Evolutionary conservation across 2,888 invertebrate genomes (phyloP), one percentile per base, ranked within the genome.

Genomic region (Melolontha melolontha): DNA sequence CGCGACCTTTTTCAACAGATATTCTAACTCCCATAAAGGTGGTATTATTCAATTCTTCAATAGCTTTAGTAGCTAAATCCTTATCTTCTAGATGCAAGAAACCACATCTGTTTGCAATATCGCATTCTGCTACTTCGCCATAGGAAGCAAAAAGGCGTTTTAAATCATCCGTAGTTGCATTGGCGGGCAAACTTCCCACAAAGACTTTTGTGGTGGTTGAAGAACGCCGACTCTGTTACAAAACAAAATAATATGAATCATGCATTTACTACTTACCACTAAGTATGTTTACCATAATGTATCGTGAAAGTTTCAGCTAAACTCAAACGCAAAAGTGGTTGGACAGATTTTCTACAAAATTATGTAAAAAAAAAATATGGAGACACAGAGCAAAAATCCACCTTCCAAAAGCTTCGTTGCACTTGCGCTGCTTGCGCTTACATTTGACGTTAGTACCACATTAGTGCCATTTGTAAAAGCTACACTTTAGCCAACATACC

Each of bases 61-160:
- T 94, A 0, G 96, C 95, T 66, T 90, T 89, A 51, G 90, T 87
- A 2, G 96, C 96, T 82, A 95, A 91, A 62, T 93, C 92, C 77
- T 90, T 89, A 16, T 91, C 90, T 79, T 93, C 91, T 91, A 95
- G 91, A 83, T 96, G 96, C 57, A 97, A 93, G 85, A 97, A 97
- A 8, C 96, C 97, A 83, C 95, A 97, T 70, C 95, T 90, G 82
- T 96, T 96, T 86, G 97, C 92, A 68, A 97, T 94, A 81, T 97
- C 97, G 83, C 96, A 96, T 83, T 97, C 97, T 14, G 93, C 93
- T 5, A 97, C 96, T 66, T 88, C 88, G 51, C 96, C 96, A 83
- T 92, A 95, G 63, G 92, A 91, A 74, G 93, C 90, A 84, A 97
- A 97, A 57, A 96, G 85, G 73, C 90, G 89, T 52, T 92, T 87